Evolutionary conservation across 2,797 vertebrate genomes (phyloP), one percentile per base, ranked within the genome.

Genomic region (Pangasius mekongensis): DNA sequence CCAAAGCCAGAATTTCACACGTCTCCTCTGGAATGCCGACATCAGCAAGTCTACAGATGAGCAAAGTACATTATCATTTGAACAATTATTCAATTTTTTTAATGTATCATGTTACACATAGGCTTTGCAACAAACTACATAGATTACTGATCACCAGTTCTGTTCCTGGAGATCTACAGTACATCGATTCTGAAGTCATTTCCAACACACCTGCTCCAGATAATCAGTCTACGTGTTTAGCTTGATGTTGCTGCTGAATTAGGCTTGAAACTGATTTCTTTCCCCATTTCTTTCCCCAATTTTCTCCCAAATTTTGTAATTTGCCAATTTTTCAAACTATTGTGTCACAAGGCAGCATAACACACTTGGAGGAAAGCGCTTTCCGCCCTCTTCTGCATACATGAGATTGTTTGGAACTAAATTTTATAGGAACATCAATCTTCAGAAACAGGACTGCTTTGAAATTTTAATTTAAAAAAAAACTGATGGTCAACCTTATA

Each of bases 1-100:
- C 86, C 30, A 52, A 84, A 14, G 83, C 87, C 56, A 89, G 64
- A 22, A 64, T 74, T 74, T 91, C 76, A 91, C 90, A 89, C 9
- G 86, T 49, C n/a, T 71, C 78, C 0, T 83, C 78, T 33, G 36
- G 13, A 2, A 89, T 86, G 14, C 85, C 43, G 4, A 83, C 60
- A 77, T 86, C 88, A 89, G 80, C 85, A 83, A 89, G 85, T 67
- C 88, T 89, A n/a, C 3, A 86, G 58, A 47, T 43, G 20, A 74
- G 22, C n/a, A 71, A 58, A 69, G 2, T 60, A 73, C 58, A 84
- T 77, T 0, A 33, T 24, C 24, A n/a, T 74, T 67, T 83, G 52
- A 7, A 82, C 6, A 20, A 69, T 8, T 27, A 43, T 60, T 54
- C n/a, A 56, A 69, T 33, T 30, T 14, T n/a, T n/a, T 14, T 1